These are phyloP conservation scores for Numenius arquata DNA, from an alignment of 2,113 vertebrate genomes.

Conservation along the genomic window DNA sequence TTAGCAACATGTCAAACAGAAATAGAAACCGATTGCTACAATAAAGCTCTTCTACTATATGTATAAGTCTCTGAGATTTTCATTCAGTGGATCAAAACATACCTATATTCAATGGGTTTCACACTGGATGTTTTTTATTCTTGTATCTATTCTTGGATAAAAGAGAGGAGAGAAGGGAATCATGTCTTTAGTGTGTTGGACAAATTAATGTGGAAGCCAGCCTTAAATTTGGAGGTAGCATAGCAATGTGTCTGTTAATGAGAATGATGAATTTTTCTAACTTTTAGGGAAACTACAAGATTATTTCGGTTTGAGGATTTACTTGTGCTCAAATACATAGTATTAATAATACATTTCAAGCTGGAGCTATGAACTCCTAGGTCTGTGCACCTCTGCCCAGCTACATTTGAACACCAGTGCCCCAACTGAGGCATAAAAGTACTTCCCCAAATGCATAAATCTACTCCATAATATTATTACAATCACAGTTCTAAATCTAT, in stretches of 20 bases:
- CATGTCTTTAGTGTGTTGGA: neutral
- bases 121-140: neutral
- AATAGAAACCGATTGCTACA: neutral
- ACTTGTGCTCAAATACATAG: neutral
- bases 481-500: neutral
- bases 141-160: neutral
- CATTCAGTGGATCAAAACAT: neutral
- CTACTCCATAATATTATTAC: neutral
- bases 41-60: neutral
- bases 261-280: neutral
- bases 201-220: neutral
- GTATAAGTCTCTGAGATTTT: neutral
- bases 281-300: neutral
- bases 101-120: neutral
- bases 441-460: neutral
- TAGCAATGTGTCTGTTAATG: rapidly evolving
- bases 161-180: neutral
- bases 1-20: neutral
- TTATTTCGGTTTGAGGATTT: neutral
- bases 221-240: neutral
- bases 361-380: neutral
- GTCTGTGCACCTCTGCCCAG: neutral
- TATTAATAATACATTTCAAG: neutral
- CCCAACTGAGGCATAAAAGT: neutral
- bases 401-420: neutral